Conservation (phyloP, 2,797 vertebrate species). For the Scomberomorus guttatus region DNA sequence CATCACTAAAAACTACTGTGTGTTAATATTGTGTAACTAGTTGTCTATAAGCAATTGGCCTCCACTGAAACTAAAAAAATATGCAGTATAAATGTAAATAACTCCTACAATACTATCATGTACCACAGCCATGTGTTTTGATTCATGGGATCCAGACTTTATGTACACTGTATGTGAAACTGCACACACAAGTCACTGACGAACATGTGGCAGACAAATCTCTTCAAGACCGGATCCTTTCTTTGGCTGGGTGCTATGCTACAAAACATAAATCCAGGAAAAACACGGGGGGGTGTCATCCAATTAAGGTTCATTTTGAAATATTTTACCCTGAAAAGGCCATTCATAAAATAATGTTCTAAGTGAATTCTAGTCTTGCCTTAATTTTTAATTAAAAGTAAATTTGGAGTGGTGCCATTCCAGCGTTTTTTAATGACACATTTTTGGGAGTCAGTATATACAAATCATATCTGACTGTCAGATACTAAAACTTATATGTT, state of each 20-base stretch:
- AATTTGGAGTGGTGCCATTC: slow-evolving; percentile 1
- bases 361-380: background rate
- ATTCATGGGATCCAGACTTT: background rate
- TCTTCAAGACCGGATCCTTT: background rate
- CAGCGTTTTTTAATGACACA: background rate
- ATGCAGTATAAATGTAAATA: background rate
- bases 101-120: background rate
- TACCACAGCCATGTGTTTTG: background rate
- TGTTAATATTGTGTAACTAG: background rate
- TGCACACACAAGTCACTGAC: background rate
- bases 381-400: slow-evolving; percentile 23
- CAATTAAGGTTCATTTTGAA: slow-evolving; percentile 4
- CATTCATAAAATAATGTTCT: background rate
- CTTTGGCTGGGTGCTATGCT: background rate
- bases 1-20: background rate
- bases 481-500: background rate
- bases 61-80: background rate
- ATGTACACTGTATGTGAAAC: background rate
- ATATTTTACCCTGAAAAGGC: background rate
- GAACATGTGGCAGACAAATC: background rate
- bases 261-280: slow-evolving; percentile 17
- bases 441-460: slow-evolving; percentile 1
- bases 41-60: background rate
- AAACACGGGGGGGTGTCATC: background rate
- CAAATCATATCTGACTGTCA: slow-evolving; percentile 24